Percentiles rank a stretch among this genome's conserved stretches.
Evolutionary conservation across 1,140 invertebrate species (phyloP).

Genomic region (Delia radicum): DNA sequence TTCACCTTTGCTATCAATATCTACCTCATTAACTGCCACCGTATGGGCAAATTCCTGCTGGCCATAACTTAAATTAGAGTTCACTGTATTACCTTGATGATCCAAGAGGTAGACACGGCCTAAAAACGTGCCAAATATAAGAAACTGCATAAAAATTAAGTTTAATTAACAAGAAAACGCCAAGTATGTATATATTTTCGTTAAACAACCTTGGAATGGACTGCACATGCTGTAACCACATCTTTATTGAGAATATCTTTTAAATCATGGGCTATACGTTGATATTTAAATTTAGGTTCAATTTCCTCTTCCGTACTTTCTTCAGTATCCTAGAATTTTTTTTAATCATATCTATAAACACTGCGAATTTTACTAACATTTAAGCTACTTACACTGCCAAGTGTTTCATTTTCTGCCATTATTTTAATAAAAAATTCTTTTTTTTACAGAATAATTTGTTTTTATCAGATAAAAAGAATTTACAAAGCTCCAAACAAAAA

Average conservation of each 20-base stretch:
- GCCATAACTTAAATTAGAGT: slow-evolving; percentile 58
- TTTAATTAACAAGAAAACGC: background rate
- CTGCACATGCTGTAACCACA: slow-evolving; percentile 81
- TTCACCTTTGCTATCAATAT: slow-evolving; percentile 83
- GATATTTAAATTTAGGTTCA: slow-evolving; percentile 92
- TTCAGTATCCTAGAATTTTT: slow-evolving; percentile 25
- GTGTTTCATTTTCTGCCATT: slow-evolving; percentile 7
- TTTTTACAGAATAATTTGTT: background rate
- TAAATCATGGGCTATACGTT: slow-evolving; percentile 84
- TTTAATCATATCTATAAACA: background rate
- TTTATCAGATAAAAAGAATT: background rate
- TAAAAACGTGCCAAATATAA: slow-evolving; percentile 89
- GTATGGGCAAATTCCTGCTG: slow-evolving; percentile 74
- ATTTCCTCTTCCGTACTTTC: slow-evolving; percentile 60
- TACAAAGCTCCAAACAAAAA: background rate
- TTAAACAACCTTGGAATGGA: slow-evolving; percentile 79
- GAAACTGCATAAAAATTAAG: slow-evolving; percentile 66
- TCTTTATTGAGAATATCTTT: slow-evolving; percentile 83
- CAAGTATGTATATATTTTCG: slow-evolving; percentile 14
- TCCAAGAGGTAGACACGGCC: slow-evolving; percentile 88
- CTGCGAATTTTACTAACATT: background rate
- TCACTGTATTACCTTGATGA: slow-evolving; percentile 85
- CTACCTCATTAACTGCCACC: slow-evolving; percentile 90
- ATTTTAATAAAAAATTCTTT: background rate
- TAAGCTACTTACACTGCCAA: background rate